These are phyloP conservation scores for Diplogasteroides magnus DNA, from an alignment of 1,140 invertebrate genomes.

Conservation along the genomic window DNA sequence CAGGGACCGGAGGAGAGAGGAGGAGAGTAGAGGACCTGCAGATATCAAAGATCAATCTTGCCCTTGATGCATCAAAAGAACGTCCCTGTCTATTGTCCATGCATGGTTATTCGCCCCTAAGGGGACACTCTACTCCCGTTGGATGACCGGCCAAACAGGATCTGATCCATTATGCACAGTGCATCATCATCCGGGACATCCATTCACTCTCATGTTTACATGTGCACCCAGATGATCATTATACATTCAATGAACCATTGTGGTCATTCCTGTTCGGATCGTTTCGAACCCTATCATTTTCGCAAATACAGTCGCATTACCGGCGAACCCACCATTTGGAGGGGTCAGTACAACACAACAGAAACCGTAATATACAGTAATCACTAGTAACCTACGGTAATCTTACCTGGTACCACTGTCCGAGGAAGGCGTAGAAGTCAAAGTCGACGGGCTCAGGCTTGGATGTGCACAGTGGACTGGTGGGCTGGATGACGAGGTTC, in stretches of 20 bases:
- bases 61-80: slow-evolving; percentile 3
- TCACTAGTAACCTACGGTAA: background rate
- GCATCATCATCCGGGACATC: slow-evolving; percentile 1
- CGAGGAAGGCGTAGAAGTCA: slow-evolving; percentile 53
- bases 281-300: no score
- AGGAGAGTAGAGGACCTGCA: slow-evolving; percentile 47
- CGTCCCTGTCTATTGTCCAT: no score
- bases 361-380: background rate
- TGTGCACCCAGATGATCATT: no score
- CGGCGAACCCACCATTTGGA: background rate
- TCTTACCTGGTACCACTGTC: slow-evolving; percentile 50
- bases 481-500: slow-evolving; percentile 51
- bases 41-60: background rate
- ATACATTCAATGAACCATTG: no score
- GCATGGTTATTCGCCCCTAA: slow-evolving; percentile 2
- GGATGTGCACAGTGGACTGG: slow-evolving; percentile 49
- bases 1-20: slow-evolving; percentile 49
- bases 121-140: background rate
- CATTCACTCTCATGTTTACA: no score
- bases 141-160: no score
- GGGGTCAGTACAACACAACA: background rate
- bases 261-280: no score
- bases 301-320: background rate
- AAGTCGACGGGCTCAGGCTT: slow-evolving; percentile 51
- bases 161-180: background rate